Evolutionary conservation across 2,888 invertebrate species (phyloP), one percentile per base, ranked within the genome.

Genomic region (Coenonympha glycerion): DNA sequence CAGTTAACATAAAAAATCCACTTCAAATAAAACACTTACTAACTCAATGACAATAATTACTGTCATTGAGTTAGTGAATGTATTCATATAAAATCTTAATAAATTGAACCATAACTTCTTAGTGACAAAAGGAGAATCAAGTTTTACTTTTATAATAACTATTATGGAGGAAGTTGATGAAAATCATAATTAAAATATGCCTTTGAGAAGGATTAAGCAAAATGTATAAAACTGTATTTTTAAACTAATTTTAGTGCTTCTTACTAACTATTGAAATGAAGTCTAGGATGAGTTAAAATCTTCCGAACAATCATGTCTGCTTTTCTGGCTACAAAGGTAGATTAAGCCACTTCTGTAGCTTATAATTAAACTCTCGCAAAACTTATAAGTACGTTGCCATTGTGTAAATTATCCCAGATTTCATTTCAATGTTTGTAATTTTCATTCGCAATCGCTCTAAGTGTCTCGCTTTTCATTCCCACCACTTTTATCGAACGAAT

Each of bases 401-500:
- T 4, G 31, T 2, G 9, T 15, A 18, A 16, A 41, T 18, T 18
- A 41, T 11, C 2, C 18, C 8, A 19, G 24, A 39, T 34, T 34
- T 21, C 34, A 46, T 40, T 46, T 46, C 33, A 33, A 41, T 34
- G 34, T 42, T 16, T 22, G 30, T 15, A 31, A 30, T 39, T 30
- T 33, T 8, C 13, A 49, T 40, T 24, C 36, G 33, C 24, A 34
- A 36, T 36, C 9, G 42, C 16, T 46, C 15, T 40, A 44, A 52
- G 36, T 45, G 41, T 21, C 36, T 19, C 13, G 19, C 30, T 36
- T 49, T 13, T 19, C 40, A 33, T 37, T 31, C 28, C 36, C 46
- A 41, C 41, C 36, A 39, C 41, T 22, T 30, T 49, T 22, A 46
- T 6, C 46, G 21, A 53, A 46, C 45, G 36, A 13, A 36, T 11